Evolutionary conservation across 2,797 vertebrate genomes (phyloP), one percentile per base, ranked within the genome.

Genomic region (Dryobates pubescens): DNA sequence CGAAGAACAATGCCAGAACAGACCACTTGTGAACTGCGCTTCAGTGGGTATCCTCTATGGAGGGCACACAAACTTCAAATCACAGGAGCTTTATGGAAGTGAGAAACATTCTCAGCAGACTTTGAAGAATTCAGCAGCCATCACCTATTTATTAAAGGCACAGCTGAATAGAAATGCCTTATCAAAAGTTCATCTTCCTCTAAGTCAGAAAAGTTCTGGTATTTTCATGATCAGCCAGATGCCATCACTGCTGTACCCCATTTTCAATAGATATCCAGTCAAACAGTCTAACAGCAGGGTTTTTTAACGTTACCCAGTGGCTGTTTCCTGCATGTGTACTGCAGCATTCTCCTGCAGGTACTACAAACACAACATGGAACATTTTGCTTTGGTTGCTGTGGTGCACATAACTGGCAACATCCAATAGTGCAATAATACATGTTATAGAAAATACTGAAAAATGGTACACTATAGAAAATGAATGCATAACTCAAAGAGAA

Each of bases 1-100:
- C 64, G 83, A 89, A 96, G 95, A 96, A 82, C 88, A 96, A 92
- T 85, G 95, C 91, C 96, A 90, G 85, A 91, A 97, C 61, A 91
- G 73, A 92, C 81, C 94, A 95, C 83, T 93, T 72, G 90, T 94
- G 82, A 82, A 92, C 89, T 70, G 51, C 92, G 56, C 76, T 94
- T 86, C 51, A 73, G 56, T 9, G 56, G 63, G 47, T 63, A 91
- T 88, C 23, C 80, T 78, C 90, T 19, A 5, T 7, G 62, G 86
- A 91, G 36, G 36, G n/a, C 67, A 78, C 24, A 27, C 8, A 38
- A 69, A 47, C 59, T 90, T 80, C 92, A 86, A 18, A 91, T 49
- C 74, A 82, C 71, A 82, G 53, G 83, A 56, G 80, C 23, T 73
- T 89, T 90, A 61, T 17, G 38, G 63, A 91, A 94, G 43, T 65